A percentile compares a stretch with the other conserved stretches of the same genome.
Evolutionary conservation across 2,113 vertebrate species (phyloP).

Genomic region (Trichomycterus rosablanca): DNA sequence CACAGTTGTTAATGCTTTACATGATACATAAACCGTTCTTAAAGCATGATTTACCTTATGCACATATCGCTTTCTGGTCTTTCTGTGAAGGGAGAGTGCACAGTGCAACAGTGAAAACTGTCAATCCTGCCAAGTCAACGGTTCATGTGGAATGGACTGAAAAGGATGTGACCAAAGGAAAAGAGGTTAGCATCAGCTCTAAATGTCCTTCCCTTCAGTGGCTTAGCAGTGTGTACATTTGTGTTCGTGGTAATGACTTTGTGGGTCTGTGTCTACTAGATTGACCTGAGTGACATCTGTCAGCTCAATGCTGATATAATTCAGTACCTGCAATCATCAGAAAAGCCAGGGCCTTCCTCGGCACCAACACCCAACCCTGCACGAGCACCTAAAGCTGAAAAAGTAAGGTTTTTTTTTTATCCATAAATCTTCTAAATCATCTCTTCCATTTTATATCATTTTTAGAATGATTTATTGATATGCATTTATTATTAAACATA

Average conservation of each 20-base stretch:
- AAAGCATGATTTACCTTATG: no score
- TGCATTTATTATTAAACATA: no score
- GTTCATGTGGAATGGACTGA: slow-evolving; percentile 65
- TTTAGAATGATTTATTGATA: no score
- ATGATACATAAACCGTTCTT: no score
- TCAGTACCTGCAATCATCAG: slow-evolving; percentile 35
- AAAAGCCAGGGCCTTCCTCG: neutral
- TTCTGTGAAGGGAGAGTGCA: slow-evolving; percentile 61
- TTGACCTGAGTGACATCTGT: slow-evolving; percentile 37
- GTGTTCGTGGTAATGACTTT: neutral
- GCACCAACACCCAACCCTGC: neutral
- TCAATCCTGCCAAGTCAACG: slow-evolving; percentile 43
- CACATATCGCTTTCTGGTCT: no score
- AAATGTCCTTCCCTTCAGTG: neutral
- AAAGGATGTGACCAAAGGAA: slow-evolving; percentile 48
- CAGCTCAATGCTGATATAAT: slow-evolving; percentile 43
- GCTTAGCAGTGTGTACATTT: no score
- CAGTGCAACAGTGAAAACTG: slow-evolving; percentile 53
- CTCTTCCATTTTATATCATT: no score
- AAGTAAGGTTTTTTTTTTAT: neutral
- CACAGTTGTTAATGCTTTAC: no score
- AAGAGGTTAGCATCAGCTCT: slow-evolving; percentile 57
- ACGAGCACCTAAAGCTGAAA: neutral
- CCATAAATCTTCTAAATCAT: neutral
- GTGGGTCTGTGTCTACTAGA: slow-evolving; percentile 28